These are phyloP conservation scores for Urocitellus parryii DNA, from an alignment of 2,113 vertebrate species.

Conservation along the genomic window DNA sequence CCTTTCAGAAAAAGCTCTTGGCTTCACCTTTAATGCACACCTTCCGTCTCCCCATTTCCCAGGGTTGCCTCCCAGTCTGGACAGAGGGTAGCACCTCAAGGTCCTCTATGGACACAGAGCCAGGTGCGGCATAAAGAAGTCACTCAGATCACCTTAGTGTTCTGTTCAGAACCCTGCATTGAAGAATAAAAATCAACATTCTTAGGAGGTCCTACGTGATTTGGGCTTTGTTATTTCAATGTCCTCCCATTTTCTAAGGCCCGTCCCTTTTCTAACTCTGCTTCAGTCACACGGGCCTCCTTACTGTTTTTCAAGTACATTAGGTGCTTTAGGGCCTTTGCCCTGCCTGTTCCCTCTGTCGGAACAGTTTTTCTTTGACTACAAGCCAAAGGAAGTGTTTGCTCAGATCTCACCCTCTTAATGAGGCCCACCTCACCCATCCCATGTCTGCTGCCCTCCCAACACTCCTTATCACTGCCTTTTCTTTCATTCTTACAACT, in stretches of 20 bases:
- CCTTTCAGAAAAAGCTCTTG: neutral
- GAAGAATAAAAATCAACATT: neutral
- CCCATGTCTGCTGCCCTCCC: neutral
- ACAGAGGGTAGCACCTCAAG: neutral
- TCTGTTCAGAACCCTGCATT: neutral
- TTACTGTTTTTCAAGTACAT: neutral
- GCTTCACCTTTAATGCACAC: neutral
- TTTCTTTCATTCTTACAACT: neutral
- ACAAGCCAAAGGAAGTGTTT: neutral
- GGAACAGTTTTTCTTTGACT: neutral
- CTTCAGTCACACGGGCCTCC: neutral
- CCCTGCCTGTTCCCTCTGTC: neutral
- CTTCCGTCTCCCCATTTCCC: rapidly evolving
- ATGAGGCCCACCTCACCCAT: neutral
- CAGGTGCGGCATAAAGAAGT: too few species aligned
- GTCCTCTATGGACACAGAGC: neutral
- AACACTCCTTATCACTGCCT: neutral
- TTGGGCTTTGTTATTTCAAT: neutral
- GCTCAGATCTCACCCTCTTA: neutral
- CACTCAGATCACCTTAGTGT: neutral
- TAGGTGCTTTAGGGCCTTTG: neutral
- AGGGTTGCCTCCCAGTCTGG: neutral
- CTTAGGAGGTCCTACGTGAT: neutral
- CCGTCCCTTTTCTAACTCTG: neutral
- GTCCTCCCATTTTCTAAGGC: neutral